Evolutionary conservation across 1,140 invertebrate species (phyloP).

Genomic region (Lucilia sericata): DNA sequence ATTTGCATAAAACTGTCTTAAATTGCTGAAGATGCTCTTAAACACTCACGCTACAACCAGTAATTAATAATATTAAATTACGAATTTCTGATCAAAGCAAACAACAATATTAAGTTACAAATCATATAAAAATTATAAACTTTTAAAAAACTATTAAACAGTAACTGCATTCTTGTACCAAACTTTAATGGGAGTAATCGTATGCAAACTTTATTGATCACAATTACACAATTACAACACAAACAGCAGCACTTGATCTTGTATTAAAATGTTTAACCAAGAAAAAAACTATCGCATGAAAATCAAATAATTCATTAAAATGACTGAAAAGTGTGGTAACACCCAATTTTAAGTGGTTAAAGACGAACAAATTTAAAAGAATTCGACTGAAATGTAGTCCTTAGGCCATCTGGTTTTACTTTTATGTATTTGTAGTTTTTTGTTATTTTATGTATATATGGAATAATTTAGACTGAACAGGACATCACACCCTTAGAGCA

Average conservation of each 20-base stretch:
- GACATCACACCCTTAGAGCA: conserved; percentile 25
- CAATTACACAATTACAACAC: background rate
- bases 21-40: background rate
- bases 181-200: background rate
- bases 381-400: background rate
- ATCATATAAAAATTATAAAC: conserved; percentile 18
- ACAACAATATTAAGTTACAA: conserved; percentile 1
- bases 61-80: background rate
- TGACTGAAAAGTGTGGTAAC: conserved; percentile 16
- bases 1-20: background rate
- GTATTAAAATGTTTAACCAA: background rate
- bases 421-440: background rate
- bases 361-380: background rate
- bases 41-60: background rate
- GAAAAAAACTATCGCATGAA: background rate
- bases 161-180: background rate
- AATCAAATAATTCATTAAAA: conserved; percentile 3
- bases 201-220: conserved; percentile 29
- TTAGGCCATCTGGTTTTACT: background rate
- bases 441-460: background rate
- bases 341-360: background rate
- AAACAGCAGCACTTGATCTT: background rate
- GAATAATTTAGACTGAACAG: background rate
- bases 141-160: conserved; percentile 8
- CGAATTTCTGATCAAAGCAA: background rate